Evolutionary conservation across 2,797 vertebrate species (phyloP).

Genomic region (Chaenodraco wilsoni): DNA sequence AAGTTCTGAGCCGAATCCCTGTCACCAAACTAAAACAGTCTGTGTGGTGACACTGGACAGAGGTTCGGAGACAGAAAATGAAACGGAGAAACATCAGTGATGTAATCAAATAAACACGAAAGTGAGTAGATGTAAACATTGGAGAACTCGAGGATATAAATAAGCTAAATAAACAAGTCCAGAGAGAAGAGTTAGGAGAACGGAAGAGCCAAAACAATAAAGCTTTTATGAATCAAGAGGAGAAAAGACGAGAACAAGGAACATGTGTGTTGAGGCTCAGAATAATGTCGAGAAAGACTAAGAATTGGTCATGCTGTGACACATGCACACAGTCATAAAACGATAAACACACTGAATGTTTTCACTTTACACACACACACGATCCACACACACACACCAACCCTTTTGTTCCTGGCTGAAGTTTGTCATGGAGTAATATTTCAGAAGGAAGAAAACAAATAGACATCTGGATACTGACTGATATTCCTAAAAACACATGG

Average conservation of each 20-base stretch:
- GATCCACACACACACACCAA: not conserved
- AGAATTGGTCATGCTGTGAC: slow-evolving; percentile 13
- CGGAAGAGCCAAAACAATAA: not conserved
- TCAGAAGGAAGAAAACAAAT: not conserved
- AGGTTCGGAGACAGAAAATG: not conserved
- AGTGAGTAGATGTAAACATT: not conserved
- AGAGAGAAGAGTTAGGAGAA: not conserved
- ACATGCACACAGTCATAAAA: slow-evolving; percentile 11
- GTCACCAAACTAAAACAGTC: not conserved
- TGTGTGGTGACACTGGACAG: slow-evolving; percentile 1
- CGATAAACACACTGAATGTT: slow-evolving; percentile 1
- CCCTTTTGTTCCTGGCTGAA: not conserved
- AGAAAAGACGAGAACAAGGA: not conserved
- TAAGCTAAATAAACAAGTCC: not conserved
- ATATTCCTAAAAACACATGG: not conserved
- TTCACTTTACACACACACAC: not conserved
- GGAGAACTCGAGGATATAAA: not conserved
- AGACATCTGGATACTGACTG: not conserved
- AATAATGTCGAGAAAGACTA: slow-evolving; percentile 1
- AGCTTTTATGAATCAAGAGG: not conserved
- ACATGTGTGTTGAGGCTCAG: slow-evolving; percentile 6
- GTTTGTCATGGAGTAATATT: not conserved
- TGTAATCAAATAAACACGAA: not conserved
- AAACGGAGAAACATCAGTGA: slow-evolving; percentile 8
- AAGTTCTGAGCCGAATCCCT: not conserved